These are phyloP conservation scores for Phyllopteryx taeniolatus DNA, from an alignment of 2,113 vertebrate genomes.

Conservation along the genomic window DNA sequence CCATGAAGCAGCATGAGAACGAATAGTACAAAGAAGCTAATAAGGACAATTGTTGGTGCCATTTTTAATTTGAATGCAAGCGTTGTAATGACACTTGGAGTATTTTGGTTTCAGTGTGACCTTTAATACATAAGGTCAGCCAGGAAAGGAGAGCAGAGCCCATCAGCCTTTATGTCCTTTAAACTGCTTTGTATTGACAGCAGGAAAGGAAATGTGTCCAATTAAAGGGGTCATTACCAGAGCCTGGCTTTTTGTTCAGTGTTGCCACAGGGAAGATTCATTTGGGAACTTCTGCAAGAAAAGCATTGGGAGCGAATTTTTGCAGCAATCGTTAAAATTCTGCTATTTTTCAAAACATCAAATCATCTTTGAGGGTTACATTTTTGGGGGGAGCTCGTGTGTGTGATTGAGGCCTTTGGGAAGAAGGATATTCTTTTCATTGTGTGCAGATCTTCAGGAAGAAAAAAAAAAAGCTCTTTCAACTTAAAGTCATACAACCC, in stretches of 20 bases:
- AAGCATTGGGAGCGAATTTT: not conserved
- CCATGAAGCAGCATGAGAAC: not conserved
- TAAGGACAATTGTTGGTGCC: not conserved
- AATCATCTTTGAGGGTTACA: not conserved
- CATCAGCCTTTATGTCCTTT: not conserved
- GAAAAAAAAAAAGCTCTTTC: not conserved
- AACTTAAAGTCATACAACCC: not conserved
- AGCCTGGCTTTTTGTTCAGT: not conserved
- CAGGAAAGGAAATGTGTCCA: not conserved
- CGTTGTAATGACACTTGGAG: not conserved
- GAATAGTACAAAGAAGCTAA: not conserved
- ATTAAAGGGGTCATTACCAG: not conserved
- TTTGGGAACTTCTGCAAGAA: not conserved
- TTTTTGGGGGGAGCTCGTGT: not conserved
- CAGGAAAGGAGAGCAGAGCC: not conserved
- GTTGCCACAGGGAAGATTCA: not conserved
- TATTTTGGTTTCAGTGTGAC: not conserved
- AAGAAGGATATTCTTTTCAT: slow-evolving; percentile 1
- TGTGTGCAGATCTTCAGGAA: not conserved
- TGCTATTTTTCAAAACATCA: slow-evolving; percentile 6
- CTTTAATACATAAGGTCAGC: not conserved
- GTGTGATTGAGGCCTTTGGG: not conserved
- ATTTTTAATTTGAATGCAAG: slow-evolving; percentile 5
- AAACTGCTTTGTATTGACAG: slow-evolving; percentile 1
- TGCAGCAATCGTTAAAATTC: slow-evolving; percentile 5